Evolutionary conservation across 2,113 vertebrate species (phyloP), one percentile per base, ranked within the genome.

Genomic region (Psophia crepitans): DNA sequence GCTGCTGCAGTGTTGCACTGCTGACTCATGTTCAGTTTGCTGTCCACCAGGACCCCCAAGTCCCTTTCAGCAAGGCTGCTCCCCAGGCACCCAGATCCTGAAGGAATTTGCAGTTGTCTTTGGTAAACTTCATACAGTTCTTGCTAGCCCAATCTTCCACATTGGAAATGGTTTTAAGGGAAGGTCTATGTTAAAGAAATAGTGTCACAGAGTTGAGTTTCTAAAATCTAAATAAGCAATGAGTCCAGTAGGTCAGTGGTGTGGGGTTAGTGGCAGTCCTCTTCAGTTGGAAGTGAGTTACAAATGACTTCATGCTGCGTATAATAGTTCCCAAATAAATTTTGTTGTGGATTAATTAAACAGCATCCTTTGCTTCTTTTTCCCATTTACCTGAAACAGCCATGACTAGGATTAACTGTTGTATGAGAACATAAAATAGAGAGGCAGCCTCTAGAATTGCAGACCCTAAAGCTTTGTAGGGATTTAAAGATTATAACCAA

Each of bases 401-500:
- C 73, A 84, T 89, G 79, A 82, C 89, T 48, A 79, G 73, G 87
- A 91, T 85, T 95, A 91, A 64, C 51, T 69, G 73, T 69, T 93
- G 12, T 82, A 35, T 84, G 57, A 30, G 57, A 96, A 82, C 66
- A 89, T 89, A 81, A 91, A 91, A 93, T 91, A 69, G 53, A 94
- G 60, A 92, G 33, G 32, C 35, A 79, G 61, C 22, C 33, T 79
- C 77, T 74, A 91, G 83, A 87, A 91, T 11, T 89, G 89, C 74
- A 93, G 49, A 91, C 41, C 78, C 69, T 83, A 95, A 92, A 91
- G 65, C 81, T 93, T 87, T 96, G 56, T 87, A 90, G 89, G 93
- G 91, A 84, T 96, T 97, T 97, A 87, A 95, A 96, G 94, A 95
- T 94, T 95, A 95, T 87, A 94, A 94, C 89, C 91, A 95, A 84